Conservation (phyloP, 2,888 invertebrate species). For the Eristalis tenax region DNA sequence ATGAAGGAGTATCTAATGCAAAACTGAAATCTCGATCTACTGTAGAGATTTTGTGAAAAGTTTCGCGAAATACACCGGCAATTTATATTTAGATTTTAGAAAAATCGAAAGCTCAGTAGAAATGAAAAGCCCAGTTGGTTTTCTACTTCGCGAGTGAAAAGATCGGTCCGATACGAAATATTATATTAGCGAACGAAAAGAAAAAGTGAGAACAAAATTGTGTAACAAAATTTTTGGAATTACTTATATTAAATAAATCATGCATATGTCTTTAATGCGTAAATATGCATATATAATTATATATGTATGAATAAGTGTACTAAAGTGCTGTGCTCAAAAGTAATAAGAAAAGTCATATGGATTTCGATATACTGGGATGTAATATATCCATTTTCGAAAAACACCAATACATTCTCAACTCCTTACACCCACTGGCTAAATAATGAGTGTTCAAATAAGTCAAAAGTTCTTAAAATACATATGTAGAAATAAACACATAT, state of each 20-base stretch:
- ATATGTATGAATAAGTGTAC: slow-evolving; percentile 24
- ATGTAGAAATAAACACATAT: neutral
- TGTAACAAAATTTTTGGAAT: slow-evolving; percentile 62
- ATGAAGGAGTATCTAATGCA: slow-evolving; percentile 44
- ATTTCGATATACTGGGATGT: neutral
- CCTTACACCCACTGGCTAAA: slow-evolving; percentile 52
- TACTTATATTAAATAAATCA: slow-evolving; percentile 6
- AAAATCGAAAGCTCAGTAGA: slow-evolving; percentile 56
- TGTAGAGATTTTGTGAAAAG: slow-evolving; percentile 53
- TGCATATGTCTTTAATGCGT: slow-evolving; percentile 18
- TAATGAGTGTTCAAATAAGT: slow-evolving; percentile 1
- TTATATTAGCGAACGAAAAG: slow-evolving; percentile 64
- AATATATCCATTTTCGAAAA: neutral
- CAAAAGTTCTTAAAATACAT: slow-evolving; percentile 35
- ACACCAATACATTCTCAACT: slow-evolving; percentile 1
- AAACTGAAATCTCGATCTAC: slow-evolving; percentile 42
- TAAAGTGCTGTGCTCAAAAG: slow-evolving; percentile 37
- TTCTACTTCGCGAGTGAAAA: slow-evolving; percentile 66
- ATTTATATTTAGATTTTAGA: slow-evolving; percentile 64
- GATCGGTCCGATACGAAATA: slow-evolving; percentile 66
- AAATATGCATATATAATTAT: neutral
- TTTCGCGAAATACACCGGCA: slow-evolving; percentile 60
- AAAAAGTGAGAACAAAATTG: slow-evolving; percentile 69
- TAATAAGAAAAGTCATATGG: slow-evolving; percentile 10
- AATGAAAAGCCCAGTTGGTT: slow-evolving; percentile 64